Evolutionary conservation across 2,113 vertebrate species (phyloP).

Genomic region (Cnemophilus loriae): DNA sequence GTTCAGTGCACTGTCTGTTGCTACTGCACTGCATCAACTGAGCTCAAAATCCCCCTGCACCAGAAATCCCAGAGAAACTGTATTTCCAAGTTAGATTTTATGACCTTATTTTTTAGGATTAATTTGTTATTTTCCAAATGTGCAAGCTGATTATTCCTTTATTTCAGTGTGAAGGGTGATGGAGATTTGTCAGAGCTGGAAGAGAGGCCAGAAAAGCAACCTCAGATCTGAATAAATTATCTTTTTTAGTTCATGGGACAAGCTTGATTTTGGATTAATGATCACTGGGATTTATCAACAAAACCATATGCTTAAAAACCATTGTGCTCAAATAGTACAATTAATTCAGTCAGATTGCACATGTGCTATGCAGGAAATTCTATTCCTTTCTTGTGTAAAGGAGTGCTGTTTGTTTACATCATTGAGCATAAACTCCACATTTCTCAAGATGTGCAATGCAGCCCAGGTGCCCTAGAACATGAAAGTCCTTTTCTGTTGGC

Average conservation of each 20-base stretch:
- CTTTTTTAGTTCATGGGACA: background rate
- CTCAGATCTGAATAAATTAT: background rate
- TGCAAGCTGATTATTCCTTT: background rate
- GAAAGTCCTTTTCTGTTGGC: background rate
- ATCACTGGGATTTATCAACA: background rate
- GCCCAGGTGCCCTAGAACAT: background rate
- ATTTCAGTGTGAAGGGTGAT: background rate
- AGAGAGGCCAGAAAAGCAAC: background rate
- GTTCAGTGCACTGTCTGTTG: background rate
- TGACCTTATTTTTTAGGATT: background rate
- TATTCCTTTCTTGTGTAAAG: background rate
- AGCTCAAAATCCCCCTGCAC: background rate
- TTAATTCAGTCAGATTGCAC: background rate
- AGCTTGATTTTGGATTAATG: background rate
- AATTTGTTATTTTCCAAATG: background rate
- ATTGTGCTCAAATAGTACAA: rapidly evolving
- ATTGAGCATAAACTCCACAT: background rate
- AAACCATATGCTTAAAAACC: background rate
- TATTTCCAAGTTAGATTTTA: background rate
- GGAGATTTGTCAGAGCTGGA: background rate
- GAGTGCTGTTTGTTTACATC: background rate
- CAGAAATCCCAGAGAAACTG: background rate
- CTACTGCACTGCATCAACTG: background rate
- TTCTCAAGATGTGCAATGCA: background rate
- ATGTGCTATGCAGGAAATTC: background rate